Conservation (phyloP, 2,113 vertebrate genomes). For the Lophura nycthemera region DNA sequence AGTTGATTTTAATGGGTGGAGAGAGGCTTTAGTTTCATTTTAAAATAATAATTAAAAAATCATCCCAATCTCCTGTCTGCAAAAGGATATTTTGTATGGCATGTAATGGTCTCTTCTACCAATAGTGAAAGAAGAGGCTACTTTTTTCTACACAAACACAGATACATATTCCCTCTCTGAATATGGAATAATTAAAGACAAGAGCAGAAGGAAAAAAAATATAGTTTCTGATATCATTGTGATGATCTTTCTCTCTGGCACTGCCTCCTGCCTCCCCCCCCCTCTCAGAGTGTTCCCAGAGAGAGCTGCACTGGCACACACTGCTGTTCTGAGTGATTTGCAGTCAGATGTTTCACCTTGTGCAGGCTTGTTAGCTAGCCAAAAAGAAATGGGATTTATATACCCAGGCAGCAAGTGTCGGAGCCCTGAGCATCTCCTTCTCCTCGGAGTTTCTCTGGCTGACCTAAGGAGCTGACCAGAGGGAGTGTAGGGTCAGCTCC, state of each 20-base stretch:
- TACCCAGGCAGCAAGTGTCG: neutral
- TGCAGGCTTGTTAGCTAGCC: neutral
- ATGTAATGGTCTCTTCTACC: neutral
- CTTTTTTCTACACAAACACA: neutral
- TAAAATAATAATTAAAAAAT: neutral
- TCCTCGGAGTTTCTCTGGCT: neutral
- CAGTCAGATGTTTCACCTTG: neutral
- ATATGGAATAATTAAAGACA: neutral
- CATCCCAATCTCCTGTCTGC: neutral
- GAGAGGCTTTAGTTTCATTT: neutral
- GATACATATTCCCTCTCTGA: neutral
- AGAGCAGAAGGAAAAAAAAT: neutral
- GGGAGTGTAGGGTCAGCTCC: neutral
- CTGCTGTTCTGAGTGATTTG: neutral
- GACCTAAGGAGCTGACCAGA: accelerated
- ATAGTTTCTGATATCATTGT: neutral
- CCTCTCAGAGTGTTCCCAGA: neutral
- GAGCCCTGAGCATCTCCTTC: neutral
- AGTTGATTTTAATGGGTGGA: neutral
- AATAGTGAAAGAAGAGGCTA: neutral
- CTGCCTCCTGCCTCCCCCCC: neutral
- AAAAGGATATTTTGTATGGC: neutral
- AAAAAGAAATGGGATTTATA: neutral
- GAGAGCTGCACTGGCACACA: neutral
- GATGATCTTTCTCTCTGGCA: neutral